Evolutionary conservation across 2,113 vertebrate species (phyloP).

Genomic region (Oncorhynchus clarkii): DNA sequence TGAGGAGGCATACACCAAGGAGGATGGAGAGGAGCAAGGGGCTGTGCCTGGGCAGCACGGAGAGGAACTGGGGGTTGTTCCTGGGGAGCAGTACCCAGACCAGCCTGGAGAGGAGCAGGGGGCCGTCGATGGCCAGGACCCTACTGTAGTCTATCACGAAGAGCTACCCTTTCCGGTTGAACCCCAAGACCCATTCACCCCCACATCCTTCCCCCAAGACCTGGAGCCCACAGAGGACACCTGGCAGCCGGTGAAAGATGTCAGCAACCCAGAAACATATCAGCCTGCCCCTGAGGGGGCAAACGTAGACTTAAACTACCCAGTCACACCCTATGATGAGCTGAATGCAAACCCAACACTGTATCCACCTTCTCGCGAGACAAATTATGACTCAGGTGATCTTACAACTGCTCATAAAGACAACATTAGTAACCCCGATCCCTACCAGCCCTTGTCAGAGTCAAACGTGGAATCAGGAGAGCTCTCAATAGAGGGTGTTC

Average conservation of each 20-base stretch:
- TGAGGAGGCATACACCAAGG: too few relatives aligned
- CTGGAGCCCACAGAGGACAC: conserved; percentile 15
- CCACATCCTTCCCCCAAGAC: conserved; percentile 23
- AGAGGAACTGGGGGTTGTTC: conserved; percentile 3
- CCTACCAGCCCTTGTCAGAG: conserved; percentile 41
- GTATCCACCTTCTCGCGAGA: background rate
- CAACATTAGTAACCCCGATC: conserved; percentile 19
- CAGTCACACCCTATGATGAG: conserved; percentile 5
- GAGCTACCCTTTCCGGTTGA: background rate
- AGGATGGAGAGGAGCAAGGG: too few relatives aligned
- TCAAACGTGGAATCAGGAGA: conserved; percentile 33
- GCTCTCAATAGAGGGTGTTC: background rate
- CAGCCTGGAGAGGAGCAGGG: conserved; percentile 15
- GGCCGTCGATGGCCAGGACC: background rate
- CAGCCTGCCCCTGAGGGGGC: conserved; percentile 36
- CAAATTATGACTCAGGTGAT: background rate
- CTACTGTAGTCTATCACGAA: conserved; percentile 3
- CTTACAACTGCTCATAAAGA: conserved; percentile 4
- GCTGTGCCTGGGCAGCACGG: too few relatives aligned
- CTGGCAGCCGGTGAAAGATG: conserved; percentile 29
- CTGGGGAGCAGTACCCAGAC: conserved; percentile 14
- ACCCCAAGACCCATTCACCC: conserved; percentile 15
- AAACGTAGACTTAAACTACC: conserved; percentile 8
- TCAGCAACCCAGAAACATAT: conserved; percentile 18
- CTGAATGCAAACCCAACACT: background rate